Evolutionary conservation across 2,888 invertebrate species (phyloP), one percentile per base, ranked within the genome.

Genomic region (Osmoderma eremita): DNA sequence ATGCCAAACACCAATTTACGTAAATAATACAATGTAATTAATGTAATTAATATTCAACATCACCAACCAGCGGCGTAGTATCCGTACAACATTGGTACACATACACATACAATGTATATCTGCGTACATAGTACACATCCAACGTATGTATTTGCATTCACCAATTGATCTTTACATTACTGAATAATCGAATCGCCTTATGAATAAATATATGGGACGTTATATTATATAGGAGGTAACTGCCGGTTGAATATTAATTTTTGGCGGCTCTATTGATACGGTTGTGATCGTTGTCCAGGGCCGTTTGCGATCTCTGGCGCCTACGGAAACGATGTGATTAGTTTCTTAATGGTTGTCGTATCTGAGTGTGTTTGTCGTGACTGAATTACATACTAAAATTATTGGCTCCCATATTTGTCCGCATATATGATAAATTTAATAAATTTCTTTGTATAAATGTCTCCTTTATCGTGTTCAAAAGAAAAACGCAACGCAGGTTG

Each of bases 131-230:
- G n/a, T n/a, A n/a, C n/a, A n/a, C n/a, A n/a, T n/a, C n/a, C n/a
- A n/a, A n/a, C n/a, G n/a, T n/a, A n/a, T n/a, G n/a, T 36, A 42
- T 56, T 56, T 61, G 58, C 58, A 61, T 61, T 61, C 58, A 61
- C 45, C 58, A 45, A 48, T 61, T 45, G 58, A 45, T 45, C 17
- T 45, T 45, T 13, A 36, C 58, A 61, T 61, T 61, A 61, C 48
- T 45, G 45, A 61, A 61, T 61, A 61, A 61, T 61, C 30, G 12
- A 61, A 30, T 45, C 48, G 48, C 36, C 45, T 45, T 61, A 45
- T 61, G 58, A 61, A 61, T 61, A 61, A 61, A 61, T 61, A 61
- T 53, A 15, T 20, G 8, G 17, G 38, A 53, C 36, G 10, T 61
- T 30, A 61, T 61, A 45, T 45, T 45, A 45, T 51, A 51, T 51